Evolutionary conservation across 2,888 invertebrate species (phyloP).

Genomic region (Hirtodrosophila histrioides): DNA sequence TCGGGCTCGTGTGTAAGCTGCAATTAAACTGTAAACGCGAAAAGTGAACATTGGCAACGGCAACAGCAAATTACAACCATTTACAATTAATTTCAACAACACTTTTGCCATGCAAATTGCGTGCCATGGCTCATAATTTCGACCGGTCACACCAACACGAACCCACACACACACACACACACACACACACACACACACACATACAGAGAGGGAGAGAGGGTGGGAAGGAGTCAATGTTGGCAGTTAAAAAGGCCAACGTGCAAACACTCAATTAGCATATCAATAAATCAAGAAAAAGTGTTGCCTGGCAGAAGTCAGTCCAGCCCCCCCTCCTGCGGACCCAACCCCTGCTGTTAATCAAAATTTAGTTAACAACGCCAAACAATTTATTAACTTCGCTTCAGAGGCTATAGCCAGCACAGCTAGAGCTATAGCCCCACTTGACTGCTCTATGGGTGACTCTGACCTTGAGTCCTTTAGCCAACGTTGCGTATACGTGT

Average conservation of each 20-base stretch:
- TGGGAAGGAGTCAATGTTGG: conserved; percentile 36
- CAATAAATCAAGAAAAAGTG: conserved; percentile 78
- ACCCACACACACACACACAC: conserved; percentile 18
- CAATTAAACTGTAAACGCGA: conserved; percentile 77
- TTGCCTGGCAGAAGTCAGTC: conserved; percentile 27
- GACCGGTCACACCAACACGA: conserved; percentile 26
- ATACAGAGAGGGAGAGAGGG: not conserved
- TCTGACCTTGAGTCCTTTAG: conserved; percentile 40
- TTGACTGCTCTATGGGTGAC: conserved; percentile 39
- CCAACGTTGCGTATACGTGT: conserved; percentile 55
- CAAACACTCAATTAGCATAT: conserved; percentile 79
- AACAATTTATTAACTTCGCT: conserved; percentile 74
- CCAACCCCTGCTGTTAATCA: conserved; percentile 50
- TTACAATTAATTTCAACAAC: conserved; percentile 77
- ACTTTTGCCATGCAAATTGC: conserved; percentile 74
- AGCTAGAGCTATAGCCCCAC: not conserved
- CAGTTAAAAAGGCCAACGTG: conserved; percentile 65
- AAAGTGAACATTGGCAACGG: conserved; percentile 44
- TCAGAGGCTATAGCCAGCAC: not conserved
- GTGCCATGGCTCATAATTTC: conserved; percentile 78
- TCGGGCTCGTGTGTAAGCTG: conserved; percentile 56
- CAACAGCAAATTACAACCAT: conserved; percentile 75
- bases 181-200: conserved; percentile 1
- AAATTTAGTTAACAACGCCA: conserved; percentile 78
- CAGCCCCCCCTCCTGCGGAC: not conserved